Conservation (phyloP, 2,797 vertebrate genomes). For the Sebastes vulpes region DNA sequence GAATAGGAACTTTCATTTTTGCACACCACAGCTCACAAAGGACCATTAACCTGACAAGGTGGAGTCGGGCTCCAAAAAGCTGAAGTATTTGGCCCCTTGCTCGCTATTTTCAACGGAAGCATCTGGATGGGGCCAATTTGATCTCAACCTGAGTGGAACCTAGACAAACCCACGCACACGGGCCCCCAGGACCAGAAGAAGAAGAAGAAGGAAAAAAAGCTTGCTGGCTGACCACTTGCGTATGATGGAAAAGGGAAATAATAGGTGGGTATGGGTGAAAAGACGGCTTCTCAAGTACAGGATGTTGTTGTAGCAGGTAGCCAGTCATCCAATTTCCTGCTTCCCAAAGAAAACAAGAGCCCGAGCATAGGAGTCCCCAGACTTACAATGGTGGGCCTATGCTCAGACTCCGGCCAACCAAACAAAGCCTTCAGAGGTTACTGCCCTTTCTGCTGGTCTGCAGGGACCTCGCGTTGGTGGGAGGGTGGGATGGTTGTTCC, state of each 20-base stretch:
- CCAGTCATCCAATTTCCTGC: constrained; percentile 92
- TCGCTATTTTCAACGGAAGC: constrained; percentile 85
- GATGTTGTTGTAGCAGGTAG: constrained; percentile 93
- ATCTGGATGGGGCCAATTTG: constrained; percentile 87
- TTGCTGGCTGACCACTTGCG: constrained; percentile 83
- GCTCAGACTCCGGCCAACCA: constrained; percentile 76
- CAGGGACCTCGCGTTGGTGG: constrained; percentile 56
- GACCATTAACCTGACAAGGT: constrained; percentile 80
- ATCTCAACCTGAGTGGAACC: constrained; percentile 85
- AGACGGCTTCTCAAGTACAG: constrained; percentile 90
- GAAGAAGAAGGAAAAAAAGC: neutral
- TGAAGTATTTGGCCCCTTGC: constrained; percentile 69
- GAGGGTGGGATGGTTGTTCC: constrained; percentile 59
- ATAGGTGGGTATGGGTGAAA: constrained; percentile 90
- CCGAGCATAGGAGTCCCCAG: constrained; percentile 76
- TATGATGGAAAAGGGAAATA: constrained; percentile 88
- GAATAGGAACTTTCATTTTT: constrained; percentile 49
- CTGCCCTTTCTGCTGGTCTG: constrained; percentile 83
- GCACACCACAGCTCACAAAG: constrained; percentile 69
- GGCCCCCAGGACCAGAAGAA: constrained; percentile 68
- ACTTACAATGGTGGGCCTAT: constrained; percentile 88
- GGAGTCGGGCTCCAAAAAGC: constrained; percentile 62
- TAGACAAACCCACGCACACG: constrained; percentile 75
- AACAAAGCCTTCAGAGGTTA: constrained; percentile 88
- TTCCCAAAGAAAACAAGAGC: constrained; percentile 90